Evolutionary conservation across 2,797 vertebrate species (phyloP), one percentile per base, ranked within the genome.

Genomic region (Poeciliopsis gracilis): DNA sequence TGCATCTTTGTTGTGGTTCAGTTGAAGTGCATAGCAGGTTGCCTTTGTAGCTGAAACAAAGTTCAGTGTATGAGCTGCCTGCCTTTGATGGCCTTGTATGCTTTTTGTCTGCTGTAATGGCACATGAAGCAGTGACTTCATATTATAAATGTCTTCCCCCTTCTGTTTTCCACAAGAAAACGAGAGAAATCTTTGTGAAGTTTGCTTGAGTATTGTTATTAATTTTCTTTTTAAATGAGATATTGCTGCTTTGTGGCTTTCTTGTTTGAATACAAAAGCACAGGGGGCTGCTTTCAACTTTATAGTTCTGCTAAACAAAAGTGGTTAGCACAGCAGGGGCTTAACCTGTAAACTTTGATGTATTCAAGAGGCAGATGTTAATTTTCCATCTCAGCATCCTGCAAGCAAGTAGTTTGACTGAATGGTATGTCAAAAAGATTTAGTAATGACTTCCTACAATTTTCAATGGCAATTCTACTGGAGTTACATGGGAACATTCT

Each of bases 1-100:
- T 82, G 85, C 74, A 82, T 84, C 91, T 94, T 94, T 96, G 94
- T 95, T 95, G 95, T 95, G 94, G 95, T 94, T 93, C 92, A 94
- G 87, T 76, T 86, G 83, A 88, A 95, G 94, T 94, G 91, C 92
- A 94, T 90, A 91, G 92, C 92, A 94, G 93, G 93, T 94, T 94
- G 91, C 86, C 88, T 93, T 94, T 94, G 93, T 93, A 94, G 92
- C 90, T 92, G 89, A 92, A 93, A 91, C 94, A 94, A 90, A 93
- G 92, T 94, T 93, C 86, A 91, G 79, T 82, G 86, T 88, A 91
- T 91, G 91, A 93, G 93, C 89, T 88, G 86, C 77, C 90, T 86
- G 87, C 84, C 93, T 95, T 95, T 95, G 94, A 95, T 94, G 94
- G 86, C 83, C 87, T 82, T 82, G 86, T 89, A 84, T 88, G 77